A percentile compares a stretch with the other conserved stretches of the same genome.
Evolutionary conservation across 2,797 vertebrate genomes (phyloP).

Genomic region (Cuculus canorus): DNA sequence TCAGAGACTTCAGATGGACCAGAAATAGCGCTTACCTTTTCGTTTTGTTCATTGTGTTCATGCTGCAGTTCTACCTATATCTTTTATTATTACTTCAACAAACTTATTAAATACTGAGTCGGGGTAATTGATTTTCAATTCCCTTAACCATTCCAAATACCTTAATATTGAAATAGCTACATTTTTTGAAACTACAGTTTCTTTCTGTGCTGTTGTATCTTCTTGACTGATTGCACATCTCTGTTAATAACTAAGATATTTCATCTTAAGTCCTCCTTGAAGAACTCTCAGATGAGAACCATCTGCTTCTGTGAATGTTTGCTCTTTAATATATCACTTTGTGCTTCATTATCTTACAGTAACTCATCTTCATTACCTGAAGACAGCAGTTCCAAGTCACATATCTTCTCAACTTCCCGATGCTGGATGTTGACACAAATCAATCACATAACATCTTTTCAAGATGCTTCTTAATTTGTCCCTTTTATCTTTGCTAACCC

Average conservation of each 20-base stretch:
- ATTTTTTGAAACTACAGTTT: background rate
- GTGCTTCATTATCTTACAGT: conserved; percentile 19
- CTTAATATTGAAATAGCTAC: background rate
- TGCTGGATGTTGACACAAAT: conserved; percentile 9
- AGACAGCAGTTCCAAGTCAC: background rate
- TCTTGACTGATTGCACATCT: background rate
- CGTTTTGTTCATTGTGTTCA: background rate
- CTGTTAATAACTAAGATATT: background rate
- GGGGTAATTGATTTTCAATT: no score
- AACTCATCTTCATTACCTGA: conserved; percentile 31
- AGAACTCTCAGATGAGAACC: conserved; percentile 5
- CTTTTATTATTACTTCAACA: background rate
- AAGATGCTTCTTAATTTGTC: background rate
- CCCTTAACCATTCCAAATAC: background rate
- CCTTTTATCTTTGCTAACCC: background rate
- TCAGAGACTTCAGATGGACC: background rate
- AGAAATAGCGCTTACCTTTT: background rate
- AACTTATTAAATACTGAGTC: background rate
- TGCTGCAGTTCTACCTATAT: background rate
- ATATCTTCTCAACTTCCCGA: background rate
- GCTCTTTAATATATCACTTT: conserved; percentile 1
- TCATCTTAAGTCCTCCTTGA: background rate
- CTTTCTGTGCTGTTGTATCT: background rate
- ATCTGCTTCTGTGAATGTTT: conserved; percentile 27
- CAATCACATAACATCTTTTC: background rate